Base-by-base conservation (phyloP, 2,888 invertebrate genomes). In the Chymomyza procnemis region DNA sequence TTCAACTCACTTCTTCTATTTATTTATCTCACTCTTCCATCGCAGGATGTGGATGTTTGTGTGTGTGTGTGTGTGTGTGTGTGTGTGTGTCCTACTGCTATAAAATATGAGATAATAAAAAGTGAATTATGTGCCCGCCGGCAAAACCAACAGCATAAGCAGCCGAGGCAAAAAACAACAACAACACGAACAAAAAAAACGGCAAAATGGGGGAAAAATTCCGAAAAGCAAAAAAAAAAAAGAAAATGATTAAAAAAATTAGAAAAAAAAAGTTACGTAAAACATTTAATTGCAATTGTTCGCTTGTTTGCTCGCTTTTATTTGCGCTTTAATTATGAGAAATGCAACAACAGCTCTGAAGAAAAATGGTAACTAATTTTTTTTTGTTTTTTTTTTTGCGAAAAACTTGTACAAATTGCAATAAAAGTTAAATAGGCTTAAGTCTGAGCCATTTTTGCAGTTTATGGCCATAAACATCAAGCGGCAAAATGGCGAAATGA, bases 21-120 rank as follows among this genome's bases (percentile, higher is more conserved):
- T 56, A 61, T 34, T 34, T 64, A n/a, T 47, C 54, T 56, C n/a
- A 19, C 55, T 21, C 19, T 52, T 56, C 66, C 64, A 41, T 41
- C 34, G 34, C 12, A 41, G 34, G 9, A 12, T 41, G 34, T 41
- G 34, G 12, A 12, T 41, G 34, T 69, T 4, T 50, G 63, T 73
- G 67, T 47, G 62, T 9, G 54, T 34, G 41, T 68, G 68, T n/a
- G 48, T 48, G 48, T 48, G n/a, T 5, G 48, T 6, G 3, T 5
- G 48, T 48, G 16, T 48, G 65, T 71, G 78, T 63, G 59, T 71
- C 68, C 70, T 41, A 47, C 69, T 61, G 73, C 73, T 73, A 75
- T 81, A 82, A 80, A 80, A 80, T 80, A 81, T 82, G 85, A 85
- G 83, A 81, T 85, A 85, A 81, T 81, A 81, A 81, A 81, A 81